Evolutionary conservation across 2,113 vertebrate genomes (phyloP), one percentile per base, ranked within the genome.

Genomic region (Benthochromis sp.): DNA sequence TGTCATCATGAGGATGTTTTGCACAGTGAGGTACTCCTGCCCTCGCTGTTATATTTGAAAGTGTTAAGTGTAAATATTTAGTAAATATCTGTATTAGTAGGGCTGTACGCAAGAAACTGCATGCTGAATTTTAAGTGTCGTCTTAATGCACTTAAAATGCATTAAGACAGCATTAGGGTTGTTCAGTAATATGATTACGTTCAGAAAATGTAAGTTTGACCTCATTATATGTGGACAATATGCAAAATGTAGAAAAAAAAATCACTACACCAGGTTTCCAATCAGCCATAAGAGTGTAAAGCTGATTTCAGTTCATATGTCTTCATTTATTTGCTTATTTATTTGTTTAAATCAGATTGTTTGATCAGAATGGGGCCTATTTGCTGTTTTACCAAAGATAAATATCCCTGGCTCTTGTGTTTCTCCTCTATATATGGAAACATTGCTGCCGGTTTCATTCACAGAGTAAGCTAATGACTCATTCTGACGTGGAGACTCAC

Each of bases 401-500:
- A 89, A 85, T 69, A 87, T 40, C 40, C 63, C 47, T n/a, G 16
- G n/a, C 59, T 52, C 53, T 59, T 50, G 13, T 86, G 38, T 53
- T 83, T 90, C 76, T 83, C 81, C 57, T 86, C 87, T 91, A 73
- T 90, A 85, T 92, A 89, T 85, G 84, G 83, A 92, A 92, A 88
- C 85, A 45, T 59, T 47, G 86, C 86, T 92, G 92, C 88, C 29
- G 19, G 87, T 94, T 93, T 87, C 86, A 93, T 86, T 91, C 82
- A 84, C 83, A 91, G 87, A 90, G 79, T 38, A 53, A 86, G 27
- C 86, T 76, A 83, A 89, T 93, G 93, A 95, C 55, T 90, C 83
- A 90, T 71, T 91, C 85, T 94, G 94, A 95, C 79, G 13, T 76
- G 57, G 63, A 89, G 76, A 91, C 76, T 82, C 87, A 84, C 90